Evolutionary conservation across 1,140 invertebrate species (phyloP).

Genomic region (Pseudomyrmex flavicornis): DNA sequence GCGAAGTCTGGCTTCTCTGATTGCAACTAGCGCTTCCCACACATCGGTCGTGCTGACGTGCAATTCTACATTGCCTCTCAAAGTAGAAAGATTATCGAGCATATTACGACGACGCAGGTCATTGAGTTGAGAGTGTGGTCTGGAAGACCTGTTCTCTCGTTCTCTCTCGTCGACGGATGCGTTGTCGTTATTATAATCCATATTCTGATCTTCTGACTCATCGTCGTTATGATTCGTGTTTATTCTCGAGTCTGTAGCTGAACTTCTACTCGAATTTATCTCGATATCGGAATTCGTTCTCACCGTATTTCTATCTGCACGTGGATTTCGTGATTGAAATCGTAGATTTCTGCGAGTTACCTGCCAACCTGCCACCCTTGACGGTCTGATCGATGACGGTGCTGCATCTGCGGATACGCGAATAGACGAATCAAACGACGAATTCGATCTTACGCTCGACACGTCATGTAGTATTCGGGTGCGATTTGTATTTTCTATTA

Average conservation of each 20-base stretch:
- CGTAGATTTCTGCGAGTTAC: slow-evolving; percentile 60
- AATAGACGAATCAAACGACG: slow-evolving; percentile 58
- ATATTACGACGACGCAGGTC: slow-evolving; percentile 72
- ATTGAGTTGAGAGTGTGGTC: slow-evolving; percentile 64
- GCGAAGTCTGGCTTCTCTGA: slow-evolving; percentile 87
- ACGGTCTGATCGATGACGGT: slow-evolving; percentile 66
- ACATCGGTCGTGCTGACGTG: slow-evolving; percentile 86
- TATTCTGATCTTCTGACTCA: slow-evolving; percentile 53
- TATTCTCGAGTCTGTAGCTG: slow-evolving; percentile 35
- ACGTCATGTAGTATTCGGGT: slow-evolving; percentile 68
- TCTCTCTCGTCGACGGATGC: slow-evolving; percentile 50
- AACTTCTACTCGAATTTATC: slow-evolving; percentile 59
- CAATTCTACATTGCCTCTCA: slow-evolving; percentile 79
- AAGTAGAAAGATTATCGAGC: slow-evolving; percentile 76
- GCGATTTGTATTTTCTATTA: slow-evolving; percentile 77
- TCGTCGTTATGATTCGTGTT: slow-evolving; percentile 46
- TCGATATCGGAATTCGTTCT: slow-evolving; percentile 72
- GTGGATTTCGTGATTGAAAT: slow-evolving; percentile 58
- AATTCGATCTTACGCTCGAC: slow-evolving; percentile 66
- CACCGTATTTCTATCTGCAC: slow-evolving; percentile 64
- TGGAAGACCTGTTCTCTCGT: slow-evolving; percentile 61
- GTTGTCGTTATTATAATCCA: slow-evolving; percentile 62
- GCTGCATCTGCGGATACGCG: slow-evolving; percentile 64
- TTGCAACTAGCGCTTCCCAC: slow-evolving; percentile 89
- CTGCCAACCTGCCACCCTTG: slow-evolving; percentile 69